Base-by-base conservation (phyloP, 2,113 vertebrate genomes). In the Callipepla californica region DNA sequence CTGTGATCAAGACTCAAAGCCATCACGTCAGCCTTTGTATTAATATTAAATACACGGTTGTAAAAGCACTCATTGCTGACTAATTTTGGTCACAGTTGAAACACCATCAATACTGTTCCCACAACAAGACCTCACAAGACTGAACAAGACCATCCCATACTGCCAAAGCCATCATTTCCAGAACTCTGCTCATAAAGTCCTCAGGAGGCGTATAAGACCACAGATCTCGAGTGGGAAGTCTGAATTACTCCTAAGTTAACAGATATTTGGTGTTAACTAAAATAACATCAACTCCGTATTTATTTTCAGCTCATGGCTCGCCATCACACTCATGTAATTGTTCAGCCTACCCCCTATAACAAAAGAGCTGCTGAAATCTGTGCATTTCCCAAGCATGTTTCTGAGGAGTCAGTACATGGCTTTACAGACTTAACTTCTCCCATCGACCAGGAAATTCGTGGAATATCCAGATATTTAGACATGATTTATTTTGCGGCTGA, bases 1-100 rank as follows among this genome's bases (percentile, higher is more conserved):
- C n/a, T n/a, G 34, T 77, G 23, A 72, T 36, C 36, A 50, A 9
- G 40, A 59, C n/a, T 38, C 68, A 90, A 68, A 58, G 25, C n/a
- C 42, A 44, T 11, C 76, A 40, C 51, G 47, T 78, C 89, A 93
- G 58, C 19, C 15, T 63, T 77, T 57, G 10, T 32, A 57, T 36
- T 11, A 66, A 85, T 89, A 93, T 85, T 90, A 92, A 90, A 53
- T 63, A 74, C 63, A 80, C 15, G 1, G 25, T 51, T 75, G 59
- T 51, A 68, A 90, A 94, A 47, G 36, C 50, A 93, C 91, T 96
- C 87, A 77, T 74, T 72, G 66, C n/a, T 89, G 92, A 91, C 94
- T 94, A 79, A 92, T 86, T 83, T 92, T 72, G 18, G 26, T 80
- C 36, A 73, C 51, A 34, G 26, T 45, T 85, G 79, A 96, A 83